Evolutionary conservation across 2,113 vertebrate genomes (phyloP), one percentile per base, ranked within the genome.

Genomic region (Chitala chitala): DNA sequence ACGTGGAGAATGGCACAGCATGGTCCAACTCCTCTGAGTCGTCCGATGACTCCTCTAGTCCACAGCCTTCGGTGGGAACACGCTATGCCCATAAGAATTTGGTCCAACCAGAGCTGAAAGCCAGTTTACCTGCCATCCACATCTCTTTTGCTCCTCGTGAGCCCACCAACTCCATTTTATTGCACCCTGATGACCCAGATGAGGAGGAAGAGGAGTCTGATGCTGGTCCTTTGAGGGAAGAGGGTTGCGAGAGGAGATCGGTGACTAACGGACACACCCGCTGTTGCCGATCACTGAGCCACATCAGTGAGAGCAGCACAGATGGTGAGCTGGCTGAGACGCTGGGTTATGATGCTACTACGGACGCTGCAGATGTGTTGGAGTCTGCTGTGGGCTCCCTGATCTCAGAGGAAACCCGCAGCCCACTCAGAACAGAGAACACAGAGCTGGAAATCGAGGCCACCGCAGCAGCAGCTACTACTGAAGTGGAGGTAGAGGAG

Each of bases 11-110:
- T 0, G 94, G 95, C 74, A 93, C 93, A 0, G 94, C 94, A 0
- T 98, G 95, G 94, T 98, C 95, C 3, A 91, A 96, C 79, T 98
- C 96, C 33, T 98, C 96, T 0, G 96, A 98, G 76, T 98, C 96
- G 1, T 98, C 95, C 0, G 96, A 98, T 0, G 96, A 98, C 78
- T 98, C 96, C 9, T 96, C 93, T 68, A 96, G 95, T 77, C 96
- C 95, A 8, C 94, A 93, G 87, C 87, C 96, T 0, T 91, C 94
- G 0, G 84, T 87, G 17, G 88, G 86, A 1, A 70, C 85, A 42
- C 90, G 89, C n/a, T 92, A 92, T 1, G 77, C 80, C 1, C 68
- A 89, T 0, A 94, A 89, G 76, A 88, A 89, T 53, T 75, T 94
- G 26, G 90, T 94, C 73, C 92, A 93, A 82, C 91, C 92, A 0